Evolutionary conservation across 2,888 invertebrate genomes (phyloP).

Genomic region (Noctua pronuba): DNA sequence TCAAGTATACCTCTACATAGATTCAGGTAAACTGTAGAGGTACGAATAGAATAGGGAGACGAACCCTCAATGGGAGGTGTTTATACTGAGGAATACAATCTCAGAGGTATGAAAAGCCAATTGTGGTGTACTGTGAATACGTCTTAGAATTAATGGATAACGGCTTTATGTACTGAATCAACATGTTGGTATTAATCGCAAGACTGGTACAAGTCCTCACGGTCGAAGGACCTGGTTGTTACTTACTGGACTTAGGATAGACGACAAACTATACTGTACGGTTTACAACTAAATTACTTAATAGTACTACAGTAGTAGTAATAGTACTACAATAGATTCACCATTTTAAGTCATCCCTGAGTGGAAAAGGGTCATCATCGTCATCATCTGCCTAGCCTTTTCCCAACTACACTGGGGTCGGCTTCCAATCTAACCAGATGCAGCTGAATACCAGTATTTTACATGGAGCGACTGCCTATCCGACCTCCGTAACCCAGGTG

Average conservation of each 20-base stretch:
- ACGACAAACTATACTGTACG: background rate
- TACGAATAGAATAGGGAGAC: conserved; percentile 15
- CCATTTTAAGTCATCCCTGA: background rate
- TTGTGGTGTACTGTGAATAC: background rate
- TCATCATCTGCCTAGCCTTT: too few species aligned
- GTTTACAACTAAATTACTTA: background rate
- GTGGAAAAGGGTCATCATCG: background rate
- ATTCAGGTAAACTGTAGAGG: conserved; percentile 19
- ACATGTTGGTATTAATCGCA: background rate
- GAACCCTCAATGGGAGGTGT: background rate
- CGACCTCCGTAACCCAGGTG: too few species aligned
- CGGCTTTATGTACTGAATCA: background rate
- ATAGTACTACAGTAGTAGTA: background rate
- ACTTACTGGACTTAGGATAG: background rate
- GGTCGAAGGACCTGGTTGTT: background rate
- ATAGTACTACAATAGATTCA: background rate
- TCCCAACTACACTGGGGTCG: too few species aligned
- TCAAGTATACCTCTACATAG: background rate
- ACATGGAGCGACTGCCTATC: too few species aligned
- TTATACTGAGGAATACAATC: background rate
- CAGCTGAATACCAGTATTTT: too few species aligned
- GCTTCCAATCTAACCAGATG: too few species aligned
- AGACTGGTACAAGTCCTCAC: background rate
- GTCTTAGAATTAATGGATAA: conserved; percentile 6
- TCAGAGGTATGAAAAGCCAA: background rate